Evolutionary conservation across 2,888 invertebrate species (phyloP).

Genomic region (Rhagonycha lutea): DNA sequence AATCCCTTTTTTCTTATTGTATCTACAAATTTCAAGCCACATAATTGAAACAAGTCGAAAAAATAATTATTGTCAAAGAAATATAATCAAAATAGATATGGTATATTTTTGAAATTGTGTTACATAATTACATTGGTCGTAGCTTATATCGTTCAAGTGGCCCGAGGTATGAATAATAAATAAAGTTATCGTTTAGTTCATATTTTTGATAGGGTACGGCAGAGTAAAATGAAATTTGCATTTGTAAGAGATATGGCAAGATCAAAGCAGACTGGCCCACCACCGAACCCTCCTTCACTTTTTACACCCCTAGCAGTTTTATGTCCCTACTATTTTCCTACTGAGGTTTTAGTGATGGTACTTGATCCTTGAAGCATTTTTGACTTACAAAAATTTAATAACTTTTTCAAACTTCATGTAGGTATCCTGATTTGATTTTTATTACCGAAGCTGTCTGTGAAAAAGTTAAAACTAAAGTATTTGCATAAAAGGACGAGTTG

Average conservation of each 20-base stretch:
- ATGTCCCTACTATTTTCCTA: constrained; percentile 34
- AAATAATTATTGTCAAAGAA: neutral
- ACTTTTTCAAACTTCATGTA: neutral
- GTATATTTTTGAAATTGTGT: neutral
- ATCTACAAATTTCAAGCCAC: neutral
- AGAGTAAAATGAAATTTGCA: constrained; percentile 59
- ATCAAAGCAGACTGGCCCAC: constrained; percentile 53
- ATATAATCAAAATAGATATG: neutral
- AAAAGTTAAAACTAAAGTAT: neutral
- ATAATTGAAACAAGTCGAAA: neutral
- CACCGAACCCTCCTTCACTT: constrained; percentile 34
- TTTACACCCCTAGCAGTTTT: constrained; percentile 32
- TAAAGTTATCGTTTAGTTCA: constrained; percentile 66
- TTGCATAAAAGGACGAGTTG: no score
- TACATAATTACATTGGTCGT: constrained; percentile 25
- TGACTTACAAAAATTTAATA: constrained; percentile 5
- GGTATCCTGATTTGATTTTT: no score
- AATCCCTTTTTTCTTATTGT: constrained; percentile 9
- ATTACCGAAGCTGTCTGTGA: neutral
- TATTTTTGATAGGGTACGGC: constrained; percentile 61
- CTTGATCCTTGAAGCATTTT: constrained; percentile 13
- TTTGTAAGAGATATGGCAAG: constrained; percentile 59
- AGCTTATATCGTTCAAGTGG: constrained; percentile 43
- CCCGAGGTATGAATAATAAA: constrained; percentile 65
- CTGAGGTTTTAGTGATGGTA: constrained; percentile 37